Evolutionary conservation across 2,797 vertebrate genomes (phyloP), one percentile per base, ranked within the genome.

Genomic region (Danionella dracula): DNA sequence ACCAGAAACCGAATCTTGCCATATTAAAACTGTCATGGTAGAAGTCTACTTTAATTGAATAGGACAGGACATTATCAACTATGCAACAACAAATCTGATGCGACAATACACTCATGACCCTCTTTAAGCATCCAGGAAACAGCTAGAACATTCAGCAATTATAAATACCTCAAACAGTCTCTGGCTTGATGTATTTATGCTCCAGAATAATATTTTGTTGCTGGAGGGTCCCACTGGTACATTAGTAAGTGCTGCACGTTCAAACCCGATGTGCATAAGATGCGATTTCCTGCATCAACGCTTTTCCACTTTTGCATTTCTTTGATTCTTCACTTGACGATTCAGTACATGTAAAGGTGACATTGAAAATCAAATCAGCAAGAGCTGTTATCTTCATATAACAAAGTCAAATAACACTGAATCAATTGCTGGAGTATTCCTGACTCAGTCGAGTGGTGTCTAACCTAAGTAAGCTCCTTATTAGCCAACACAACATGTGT

Each of bases 391-490:
- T 76, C 66, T 68, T 41, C 37, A 72, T 58, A 74, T 62, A 45
- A 44, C 55, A 46, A 38, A 74, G 73, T 66, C 45, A 69, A 74
- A 74, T 65, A 72, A 68, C 73, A 75, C 55, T 50, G 46, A 73
- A 77, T 75, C 67, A 72, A 74, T 75, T 77, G 71, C 48, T 49
- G 54, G 19, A 62, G 63, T 65, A 66, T 68, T 63, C 38, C 57
- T 49, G 65, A 48, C 31, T 37, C 42, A 12, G 55, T 61, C 56
- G 71, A 62, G 19, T 57, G 68, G 75, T 70, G 66, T 55, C 41
- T 56, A 62, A 45, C 45, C 38, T 60, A 61, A 66, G 53, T 48
- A 70, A 72, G 46, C 45, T 59, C 55, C 63, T 73, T 62, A 73
- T 75, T 73, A 72, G 46, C 51, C 51, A 15, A 57, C 54, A 55